Evolutionary conservation across 1,140 invertebrate species (phyloP), one percentile per base, ranked within the genome.

Genomic region (Bombus sibiricus): DNA sequence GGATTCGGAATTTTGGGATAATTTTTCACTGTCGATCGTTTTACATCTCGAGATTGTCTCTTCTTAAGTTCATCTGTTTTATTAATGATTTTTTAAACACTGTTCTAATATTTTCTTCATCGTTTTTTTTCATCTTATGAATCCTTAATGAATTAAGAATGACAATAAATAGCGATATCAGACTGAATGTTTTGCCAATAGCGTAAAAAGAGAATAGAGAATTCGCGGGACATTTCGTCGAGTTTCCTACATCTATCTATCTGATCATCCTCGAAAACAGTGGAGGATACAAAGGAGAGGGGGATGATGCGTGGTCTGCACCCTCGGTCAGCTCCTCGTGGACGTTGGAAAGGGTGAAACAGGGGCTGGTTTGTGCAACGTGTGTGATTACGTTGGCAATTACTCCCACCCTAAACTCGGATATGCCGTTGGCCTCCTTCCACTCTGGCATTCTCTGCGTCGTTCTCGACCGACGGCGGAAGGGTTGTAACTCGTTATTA

Each of bases 381-480:
- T 94, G 92, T 94, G 93, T 94, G 93, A 94, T 94, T 94, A 94
- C 92, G 93, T 94, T 94, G 93, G 94, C 93, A 94, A 95, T 94
- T 95, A 94, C 93, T 93, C 90, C 93, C 91, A 91, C 91, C 92
- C 88, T 73, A n/a, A 68, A 34, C 28, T 83, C 86, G 69, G 81
- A 83, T 72, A 83, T 76, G 71, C 77, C 57, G 71, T 71, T 74
- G 69, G 57, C 62, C 79, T 80, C 64, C 32, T 83, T 84, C 89
- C 72, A 75, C 53, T 68, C 85, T 15, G 43, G 57, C 78, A 75
- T 88, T 86, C 74, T 71, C 72, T 59, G 57, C 74, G 78, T 84
- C 81, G 82, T 68, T 85, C 89, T 88, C 83, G 80, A 47, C 88
- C 77, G 79, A 80, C 88, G 84, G 88, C 87, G 90, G 88, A 91